Evolutionary conservation across 2,797 vertebrate species (phyloP), one percentile per base, ranked within the genome.

Genomic region (Toxotes lorentzi): DNA sequence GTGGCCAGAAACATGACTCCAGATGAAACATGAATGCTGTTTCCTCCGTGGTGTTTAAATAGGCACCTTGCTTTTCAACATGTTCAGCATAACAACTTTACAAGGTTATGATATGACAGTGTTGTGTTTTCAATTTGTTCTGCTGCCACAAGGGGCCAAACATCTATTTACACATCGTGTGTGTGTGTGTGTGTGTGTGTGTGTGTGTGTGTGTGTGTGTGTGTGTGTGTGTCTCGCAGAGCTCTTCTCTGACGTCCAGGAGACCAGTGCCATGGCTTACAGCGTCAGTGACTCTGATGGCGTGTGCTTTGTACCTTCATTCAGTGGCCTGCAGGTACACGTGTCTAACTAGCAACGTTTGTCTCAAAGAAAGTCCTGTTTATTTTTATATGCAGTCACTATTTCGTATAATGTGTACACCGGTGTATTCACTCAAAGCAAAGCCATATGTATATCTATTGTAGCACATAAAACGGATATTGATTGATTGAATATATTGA

Each of bases 271-370:
- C 74, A 97, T 99, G 95, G 97, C 97, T 41, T 87, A 75, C 88
- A 97, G 96, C 67, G 91, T 98, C 73, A 82, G 85, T 57, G 93
- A 98, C 93, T 96, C 97, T 9, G 96, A 96, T 68, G 98, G 98
- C 1, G 98, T 99, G 89, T 99, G 94, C 91, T 99, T 99, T 80
- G 96, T 99, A 62, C 98, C 98, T 13, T 97, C 97, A 11, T 98
- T 98, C 91, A 97, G 95, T 48, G 97, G 97, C 81, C 92, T 98
- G 66, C 98, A 99, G 97, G 98, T 99, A 94, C 60, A 70, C 40
- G 54, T 41, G 41, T 56, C 27, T 35, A 34, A 24, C 24, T 59
- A 17, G n/a, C 40, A 43, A 9, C 19, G 40, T 41, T 12, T 30
- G 9, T 48, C 27, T 24, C 6, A 19, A 16, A 41, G 1, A 60